phyloP scores from a whole-genome alignment of 2,113 vertebrate species.

The Tichodroma muraria region DNA sequence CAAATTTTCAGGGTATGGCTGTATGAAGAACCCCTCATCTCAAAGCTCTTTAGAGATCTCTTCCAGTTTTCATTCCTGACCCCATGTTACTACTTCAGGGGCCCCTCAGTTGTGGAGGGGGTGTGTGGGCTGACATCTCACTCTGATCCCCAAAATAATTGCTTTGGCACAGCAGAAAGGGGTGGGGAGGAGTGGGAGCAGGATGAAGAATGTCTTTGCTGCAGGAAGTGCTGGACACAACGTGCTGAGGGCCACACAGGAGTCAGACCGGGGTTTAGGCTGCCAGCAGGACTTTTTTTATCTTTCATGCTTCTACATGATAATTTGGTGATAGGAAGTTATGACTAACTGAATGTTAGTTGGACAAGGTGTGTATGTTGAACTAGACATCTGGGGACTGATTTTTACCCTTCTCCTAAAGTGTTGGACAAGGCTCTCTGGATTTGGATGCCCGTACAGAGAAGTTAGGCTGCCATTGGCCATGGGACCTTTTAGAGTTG shows the following conservation, averaged over 20 bases:
- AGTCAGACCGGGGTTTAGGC: accelerated
- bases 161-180: not conserved
- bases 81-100: not conserved
- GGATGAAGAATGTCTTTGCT: not conserved
- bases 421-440: not conserved
- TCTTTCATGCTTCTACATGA: not conserved
- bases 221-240: not conserved
- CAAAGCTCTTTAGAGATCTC: accelerated
- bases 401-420: not conserved
- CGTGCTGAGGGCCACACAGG: not conserved
- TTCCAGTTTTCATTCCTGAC: not conserved
- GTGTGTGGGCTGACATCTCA: not conserved
- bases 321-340: not conserved
- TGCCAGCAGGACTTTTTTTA: not conserved
- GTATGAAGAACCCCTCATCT: not conserved
- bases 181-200: not conserved
- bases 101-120: not conserved
- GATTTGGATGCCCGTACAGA: not conserved
- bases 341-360: not conserved
- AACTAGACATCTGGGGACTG: not conserved
- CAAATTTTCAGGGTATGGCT: not conserved
- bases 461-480: not conserved
- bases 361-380: not conserved
- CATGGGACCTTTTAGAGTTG: not conserved
- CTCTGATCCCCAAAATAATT: not conserved